phyloP scores from a whole-genome alignment of 2,888 invertebrate species.

The Drosophila falleni region DNA sequence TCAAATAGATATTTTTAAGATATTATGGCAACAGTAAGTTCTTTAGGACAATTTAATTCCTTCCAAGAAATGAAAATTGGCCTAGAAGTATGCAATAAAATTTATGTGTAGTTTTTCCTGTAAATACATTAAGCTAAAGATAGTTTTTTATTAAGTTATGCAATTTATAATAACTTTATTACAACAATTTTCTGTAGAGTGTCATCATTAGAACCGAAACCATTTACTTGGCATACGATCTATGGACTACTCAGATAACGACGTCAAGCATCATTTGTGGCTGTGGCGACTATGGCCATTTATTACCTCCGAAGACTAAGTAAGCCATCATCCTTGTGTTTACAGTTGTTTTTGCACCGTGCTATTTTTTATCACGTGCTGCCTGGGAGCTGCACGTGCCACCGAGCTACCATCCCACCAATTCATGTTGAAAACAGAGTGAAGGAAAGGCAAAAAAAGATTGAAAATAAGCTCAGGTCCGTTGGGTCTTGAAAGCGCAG shows the following conservation, averaged over 20 bases:
- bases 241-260: constrained; percentile 48
- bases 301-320: constrained; percentile 73
- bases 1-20: no score
- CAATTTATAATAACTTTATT: constrained; percentile 46
- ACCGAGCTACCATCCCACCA: background rate
- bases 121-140: constrained; percentile 3
- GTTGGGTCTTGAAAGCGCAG: constrained; percentile 54
- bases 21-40: no score
- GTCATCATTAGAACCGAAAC: constrained; percentile 8
- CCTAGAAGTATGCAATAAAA: background rate
- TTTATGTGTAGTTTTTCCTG: no score
- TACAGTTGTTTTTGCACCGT: constrained; percentile 70
- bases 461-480: constrained; percentile 63
- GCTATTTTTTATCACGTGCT: constrained; percentile 60
- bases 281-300: constrained; percentile 62
- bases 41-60: background rate
- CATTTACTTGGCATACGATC: constrained; percentile 42
- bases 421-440: constrained; percentile 36
- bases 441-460: constrained; percentile 30
- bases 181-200: constrained; percentile 23
- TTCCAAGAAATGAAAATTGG: background rate
- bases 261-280: constrained; percentile 61
- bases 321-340: constrained; percentile 77
- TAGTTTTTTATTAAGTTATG: constrained; percentile 27
- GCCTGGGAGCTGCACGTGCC: constrained; percentile 52